Conservation (phyloP, 2,888 invertebrate genomes). For the Meliscaeva auricollis region DNA sequence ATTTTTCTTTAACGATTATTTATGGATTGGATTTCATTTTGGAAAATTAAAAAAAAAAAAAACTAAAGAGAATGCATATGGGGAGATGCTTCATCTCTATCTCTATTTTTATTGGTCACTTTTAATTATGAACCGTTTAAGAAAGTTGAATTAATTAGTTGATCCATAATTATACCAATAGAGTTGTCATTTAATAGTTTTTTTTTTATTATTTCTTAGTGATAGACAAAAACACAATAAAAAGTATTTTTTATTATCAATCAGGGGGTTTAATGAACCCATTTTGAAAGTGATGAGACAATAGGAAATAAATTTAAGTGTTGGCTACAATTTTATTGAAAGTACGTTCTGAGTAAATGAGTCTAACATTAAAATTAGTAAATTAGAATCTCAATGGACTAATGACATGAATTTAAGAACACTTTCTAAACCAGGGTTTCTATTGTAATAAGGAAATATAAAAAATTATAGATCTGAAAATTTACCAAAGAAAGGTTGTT, state of each 20-base stretch:
- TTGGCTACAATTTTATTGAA: neutral
- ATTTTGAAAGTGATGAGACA: conserved; percentile 24
- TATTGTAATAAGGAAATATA: no score
- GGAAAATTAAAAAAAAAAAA: neutral
- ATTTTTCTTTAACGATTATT: conserved; percentile 41
- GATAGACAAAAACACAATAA: neutral
- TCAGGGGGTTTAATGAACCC: conserved; percentile 3
- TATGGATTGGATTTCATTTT: conserved; percentile 13
- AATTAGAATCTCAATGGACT: no score
- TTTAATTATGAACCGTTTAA: conserved; percentile 35
- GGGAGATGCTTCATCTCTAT: neutral
- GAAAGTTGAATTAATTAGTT: conserved; percentile 42
- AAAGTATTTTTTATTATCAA: neutral
- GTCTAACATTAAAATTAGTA: no score
- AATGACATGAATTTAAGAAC: no score
- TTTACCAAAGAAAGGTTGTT: no score
- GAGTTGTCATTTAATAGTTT: conserved; percentile 11
- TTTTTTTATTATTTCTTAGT: neutral
- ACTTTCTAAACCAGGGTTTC: no score
- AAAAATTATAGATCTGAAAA: no score
- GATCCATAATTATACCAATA: conserved; percentile 4
- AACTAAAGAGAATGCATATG: conserved; percentile 4
- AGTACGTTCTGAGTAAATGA: neutral
- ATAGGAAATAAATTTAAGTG: neutral
- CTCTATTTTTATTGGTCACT: conserved; percentile 10